Evolutionary conservation across 2,797 vertebrate species (phyloP).

Genomic region (Oophaga sylvatica): DNA sequence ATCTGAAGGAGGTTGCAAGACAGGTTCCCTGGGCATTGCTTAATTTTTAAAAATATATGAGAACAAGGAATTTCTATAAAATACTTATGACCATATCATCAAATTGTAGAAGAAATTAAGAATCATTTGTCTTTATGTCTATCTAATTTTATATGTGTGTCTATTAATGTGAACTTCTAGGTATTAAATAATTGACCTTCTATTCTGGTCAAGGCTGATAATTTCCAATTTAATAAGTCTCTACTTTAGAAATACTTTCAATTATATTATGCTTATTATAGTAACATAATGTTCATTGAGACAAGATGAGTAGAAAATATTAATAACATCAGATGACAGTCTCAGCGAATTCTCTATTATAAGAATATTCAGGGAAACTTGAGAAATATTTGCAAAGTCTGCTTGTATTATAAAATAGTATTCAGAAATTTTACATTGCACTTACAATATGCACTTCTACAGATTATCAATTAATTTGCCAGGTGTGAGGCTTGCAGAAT

Average conservation of each 20-base stretch:
- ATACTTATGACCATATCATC: slow-evolving; percentile 21
- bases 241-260: slow-evolving; percentile 35
- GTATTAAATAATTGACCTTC: slow-evolving; percentile 37
- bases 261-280: slow-evolving; percentile 47
- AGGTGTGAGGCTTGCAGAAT: neutral
- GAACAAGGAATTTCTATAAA: neutral
- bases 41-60: slow-evolving; percentile 2
- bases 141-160: slow-evolving; percentile 41
- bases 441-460: neutral
- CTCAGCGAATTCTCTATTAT: neutral
- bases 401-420: neutral
- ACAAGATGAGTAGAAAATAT: slow-evolving; percentile 25
- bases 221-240: slow-evolving; percentile 39
- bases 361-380: neutral
- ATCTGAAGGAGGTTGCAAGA: neutral
- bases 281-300: slow-evolving; percentile 36
- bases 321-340: slow-evolving; percentile 10
- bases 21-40: neutral
- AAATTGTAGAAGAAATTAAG: slow-evolving; percentile 29
- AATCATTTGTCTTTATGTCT: slow-evolving; percentile 49
- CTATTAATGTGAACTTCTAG: slow-evolving; percentile 45
- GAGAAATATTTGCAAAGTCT: neutral
- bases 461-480: neutral
- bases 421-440: neutral
- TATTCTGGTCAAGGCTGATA: slow-evolving; percentile 47